Evolutionary conservation across 2,797 vertebrate species (phyloP).

Genomic region (Caiman crocodilus): DNA sequence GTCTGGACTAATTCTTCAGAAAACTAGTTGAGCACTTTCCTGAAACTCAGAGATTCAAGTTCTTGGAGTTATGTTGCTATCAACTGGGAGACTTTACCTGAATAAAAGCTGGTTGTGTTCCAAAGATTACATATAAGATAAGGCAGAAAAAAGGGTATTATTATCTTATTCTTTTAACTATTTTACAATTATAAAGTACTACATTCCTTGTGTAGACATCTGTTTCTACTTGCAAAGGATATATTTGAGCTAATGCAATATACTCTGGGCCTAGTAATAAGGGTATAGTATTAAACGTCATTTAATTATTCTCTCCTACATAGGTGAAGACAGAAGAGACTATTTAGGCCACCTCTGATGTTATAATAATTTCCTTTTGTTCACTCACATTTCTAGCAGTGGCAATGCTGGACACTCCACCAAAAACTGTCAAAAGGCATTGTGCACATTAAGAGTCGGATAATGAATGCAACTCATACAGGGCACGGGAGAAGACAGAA

Average conservation of each 20-base stretch:
- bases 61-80: slow-evolving; percentile 16
- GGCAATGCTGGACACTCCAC: background rate
- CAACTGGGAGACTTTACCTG: slow-evolving; percentile 29
- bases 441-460: background rate
- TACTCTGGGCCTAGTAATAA: background rate
- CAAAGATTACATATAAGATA: slow-evolving; percentile 29
- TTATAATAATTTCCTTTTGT: background rate
- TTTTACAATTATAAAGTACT: slow-evolving; percentile 50
- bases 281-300: background rate
- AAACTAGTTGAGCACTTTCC: slow-evolving; percentile 11
- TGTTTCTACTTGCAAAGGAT: slow-evolving; percentile 28
- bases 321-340: background rate
- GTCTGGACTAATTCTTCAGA: slow-evolving; percentile 11
- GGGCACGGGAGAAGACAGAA: background rate
- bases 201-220: slow-evolving; percentile 51
- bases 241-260: slow-evolving; percentile 23
- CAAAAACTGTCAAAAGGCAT: background rate
- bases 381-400: background rate
- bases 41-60: slow-evolving; percentile 21
- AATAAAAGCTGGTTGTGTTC: slow-evolving; percentile 25
- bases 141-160: background rate
- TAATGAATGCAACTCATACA: background rate
- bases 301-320: slow-evolving; percentile 5
- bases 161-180: slow-evolving; percentile 20
- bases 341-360: background rate